Evolutionary conservation across 1,140 invertebrate species (phyloP), one percentile per base, ranked within the genome.

Genomic region (Steinernema feltiae): DNA sequence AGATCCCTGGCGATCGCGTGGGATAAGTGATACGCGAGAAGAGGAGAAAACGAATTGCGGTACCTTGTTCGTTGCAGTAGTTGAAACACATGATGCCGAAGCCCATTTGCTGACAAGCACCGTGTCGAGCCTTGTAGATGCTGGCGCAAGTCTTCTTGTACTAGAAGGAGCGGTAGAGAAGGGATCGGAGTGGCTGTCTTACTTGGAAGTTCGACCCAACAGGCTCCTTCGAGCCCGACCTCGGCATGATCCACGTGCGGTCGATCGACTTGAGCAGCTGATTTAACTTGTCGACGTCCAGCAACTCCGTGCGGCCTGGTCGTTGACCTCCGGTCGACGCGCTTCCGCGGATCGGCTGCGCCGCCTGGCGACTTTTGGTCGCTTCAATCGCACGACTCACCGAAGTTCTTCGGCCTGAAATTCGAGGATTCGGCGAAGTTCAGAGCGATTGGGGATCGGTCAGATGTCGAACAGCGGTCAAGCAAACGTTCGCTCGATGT

Each of bases 51-150:
- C 35, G 35, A 18, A 41, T 41, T 41, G 18, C 35, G 35, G 35
- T 79, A 80, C 83, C 82, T 77, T 80, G 72, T 70, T 86, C 83
- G 41, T 76, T 77, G 69, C 83, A 85, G 75, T 85, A 85, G 74
- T 85, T 85, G 74, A 85, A 85, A 74, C 84, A 85, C 83, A 85
- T 85, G 21, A 85, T 75, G 48, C 84, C 84, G 41, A 85, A 85
- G 35, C 84, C 85, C 21, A 80, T 70, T 71, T 85, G 84, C 31
- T 80, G 75, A 71, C 84, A 85, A 24, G 84, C 84, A 21, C 78
- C 82, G 32, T 82, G 80, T 35, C 83, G 78, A n/a, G 82, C 82
- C 73, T 86, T 85, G 79, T 82, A 86, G 31, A 85, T 84, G 32
- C 72, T 82, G 27, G 84, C 84, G 76, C 84, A 85, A 1, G 84